phyloP scores from a whole-genome alignment of 2,888 invertebrate genomes.

The Diogma glabrata region DNA sequence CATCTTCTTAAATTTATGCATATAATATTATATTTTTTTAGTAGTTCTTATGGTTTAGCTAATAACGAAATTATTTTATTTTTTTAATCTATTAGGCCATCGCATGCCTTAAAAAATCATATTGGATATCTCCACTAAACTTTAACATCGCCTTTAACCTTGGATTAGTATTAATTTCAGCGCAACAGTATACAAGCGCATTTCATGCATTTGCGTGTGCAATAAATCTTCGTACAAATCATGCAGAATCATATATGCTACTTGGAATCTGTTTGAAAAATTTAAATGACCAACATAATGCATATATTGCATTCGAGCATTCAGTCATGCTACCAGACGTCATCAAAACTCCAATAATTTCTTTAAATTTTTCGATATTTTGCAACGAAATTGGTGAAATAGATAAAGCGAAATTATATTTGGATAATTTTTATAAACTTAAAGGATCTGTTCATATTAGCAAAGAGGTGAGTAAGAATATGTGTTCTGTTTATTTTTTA shows the following conservation, averaged over 20 bases:
- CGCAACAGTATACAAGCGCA: slow-evolving; percentile 76
- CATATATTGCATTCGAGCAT: slow-evolving; percentile 59
- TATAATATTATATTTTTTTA: too few species aligned
- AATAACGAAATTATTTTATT: too few species aligned
- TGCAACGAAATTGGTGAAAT: slow-evolving; percentile 31
- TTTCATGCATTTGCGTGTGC: slow-evolving; percentile 77
- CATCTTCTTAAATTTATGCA: too few species aligned
- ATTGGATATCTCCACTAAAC: slow-evolving; percentile 70
- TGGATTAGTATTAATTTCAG: slow-evolving; percentile 68
- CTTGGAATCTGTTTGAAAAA: slow-evolving; percentile 61
- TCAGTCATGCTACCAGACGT: slow-evolving; percentile 43
- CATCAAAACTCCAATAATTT: slow-evolving; percentile 49
- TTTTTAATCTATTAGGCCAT: too few species aligned
- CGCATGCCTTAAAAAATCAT: slow-evolving; percentile 73
- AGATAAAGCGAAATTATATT: slow-evolving; percentile 28
- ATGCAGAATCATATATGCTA: slow-evolving; percentile 59
- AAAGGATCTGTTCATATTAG: slow-evolving; percentile 26
- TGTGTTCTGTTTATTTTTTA: too few species aligned
- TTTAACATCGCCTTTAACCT: slow-evolving; percentile 74
- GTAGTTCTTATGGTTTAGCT: too few species aligned
- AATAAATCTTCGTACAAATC: slow-evolving; percentile 58
- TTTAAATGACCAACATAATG: slow-evolving; percentile 64
- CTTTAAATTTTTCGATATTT: slow-evolving; percentile 56
- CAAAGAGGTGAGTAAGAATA: too few species aligned
- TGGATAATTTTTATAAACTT: slow-evolving; percentile 29